Evolutionary conservation across 2,113 vertebrate genomes (phyloP), one percentile per base, ranked within the genome.

Genomic region (Hemiprocne comata): DNA sequence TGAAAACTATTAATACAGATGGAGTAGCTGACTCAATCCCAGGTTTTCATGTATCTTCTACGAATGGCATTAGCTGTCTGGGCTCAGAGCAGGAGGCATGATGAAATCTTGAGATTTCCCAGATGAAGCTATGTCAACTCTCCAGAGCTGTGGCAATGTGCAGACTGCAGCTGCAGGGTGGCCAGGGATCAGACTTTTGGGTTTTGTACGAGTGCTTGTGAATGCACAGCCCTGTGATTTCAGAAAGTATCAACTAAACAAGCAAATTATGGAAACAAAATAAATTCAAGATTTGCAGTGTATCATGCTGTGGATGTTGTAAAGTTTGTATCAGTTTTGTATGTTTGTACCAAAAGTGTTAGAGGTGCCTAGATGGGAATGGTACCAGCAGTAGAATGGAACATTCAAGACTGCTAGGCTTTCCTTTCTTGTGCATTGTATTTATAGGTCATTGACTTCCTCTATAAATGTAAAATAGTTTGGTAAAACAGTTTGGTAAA

Each of bases 101-200:
- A 33, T 4, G 13, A 8, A 6, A 25, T 48, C 23, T n/a, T 51
- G 36, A 73, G 85, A 11, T 7, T 61, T 31, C 28, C 11, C 82
- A 21, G 6, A 11, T 2, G 34, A 83, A 50, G 36, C 50, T 57
- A 18, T 31, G 40, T 76, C 67, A 55, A 12, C 26, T 17, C 34
- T 17, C 15, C 11, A 16, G 48, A 14, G 9, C 31, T 2, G 7
- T 17, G 70, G 31, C 34, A 40, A 3, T 0, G 25, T 12, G 4
- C 60, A 16, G 21, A 2, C 44, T 54, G 51, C 66, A 82, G 84
- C 86, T 91, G 70, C 23, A 42, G 44, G 11, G 58, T 26, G 20
- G 17, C 12, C 21, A 11, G 20, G 10, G 25, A 11, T 10, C 55
- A 29, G 50, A 19, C 25, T 62, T 67, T 36, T 13, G 67, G 33